phyloP scores from a whole-genome alignment of 2,888 invertebrate species.

The Diogma glabrata region DNA sequence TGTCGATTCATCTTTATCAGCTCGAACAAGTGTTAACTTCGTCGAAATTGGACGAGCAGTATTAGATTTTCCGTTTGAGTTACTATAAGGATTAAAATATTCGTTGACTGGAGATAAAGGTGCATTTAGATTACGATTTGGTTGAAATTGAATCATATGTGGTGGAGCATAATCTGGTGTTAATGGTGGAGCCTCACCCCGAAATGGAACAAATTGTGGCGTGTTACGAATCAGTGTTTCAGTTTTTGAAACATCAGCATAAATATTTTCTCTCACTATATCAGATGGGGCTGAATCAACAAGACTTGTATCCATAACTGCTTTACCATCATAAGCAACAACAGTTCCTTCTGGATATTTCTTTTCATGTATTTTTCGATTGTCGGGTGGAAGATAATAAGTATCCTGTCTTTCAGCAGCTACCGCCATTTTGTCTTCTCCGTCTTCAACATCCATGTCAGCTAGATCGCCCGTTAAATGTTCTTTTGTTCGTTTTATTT shows the following conservation, averaged over 20 bases:
- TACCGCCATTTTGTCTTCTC: slow-evolving; percentile 49
- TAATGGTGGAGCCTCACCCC: slow-evolving; percentile 58
- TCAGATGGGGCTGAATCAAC: slow-evolving; percentile 41
- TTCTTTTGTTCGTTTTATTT: slow-evolving; percentile 33
- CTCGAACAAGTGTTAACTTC: slow-evolving; percentile 31
- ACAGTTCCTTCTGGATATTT: slow-evolving; percentile 44
- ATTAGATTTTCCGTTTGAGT: slow-evolving; percentile 13
- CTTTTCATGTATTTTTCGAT: slow-evolving; percentile 30
- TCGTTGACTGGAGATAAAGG: slow-evolving; percentile 26
- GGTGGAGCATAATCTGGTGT: slow-evolving; percentile 37
- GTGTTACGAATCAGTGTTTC: slow-evolving; percentile 48
- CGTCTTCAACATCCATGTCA: slow-evolving; percentile 34
- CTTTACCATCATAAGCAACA: slow-evolving; percentile 66
- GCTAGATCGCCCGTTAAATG: slow-evolving; percentile 25
- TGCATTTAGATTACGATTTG: slow-evolving; percentile 21
- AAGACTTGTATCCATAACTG: slow-evolving; percentile 50
- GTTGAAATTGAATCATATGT: slow-evolving; percentile 22
- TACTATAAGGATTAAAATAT: slow-evolving; percentile 21
- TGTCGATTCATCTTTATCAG: slow-evolving; percentile 3
- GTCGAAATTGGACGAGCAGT: slow-evolving; percentile 27
- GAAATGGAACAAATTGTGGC: slow-evolving; percentile 64
- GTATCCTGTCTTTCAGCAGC: slow-evolving; percentile 60
- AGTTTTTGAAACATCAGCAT: slow-evolving; percentile 36
- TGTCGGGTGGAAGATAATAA: slow-evolving; percentile 61
- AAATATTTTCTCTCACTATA: slow-evolving; percentile 16